Percentiles rank a stretch among this genome's conserved stretches.
Conservation (phyloP, 1,140 invertebrate genomes). For the Helicoverpa armigera region DNA sequence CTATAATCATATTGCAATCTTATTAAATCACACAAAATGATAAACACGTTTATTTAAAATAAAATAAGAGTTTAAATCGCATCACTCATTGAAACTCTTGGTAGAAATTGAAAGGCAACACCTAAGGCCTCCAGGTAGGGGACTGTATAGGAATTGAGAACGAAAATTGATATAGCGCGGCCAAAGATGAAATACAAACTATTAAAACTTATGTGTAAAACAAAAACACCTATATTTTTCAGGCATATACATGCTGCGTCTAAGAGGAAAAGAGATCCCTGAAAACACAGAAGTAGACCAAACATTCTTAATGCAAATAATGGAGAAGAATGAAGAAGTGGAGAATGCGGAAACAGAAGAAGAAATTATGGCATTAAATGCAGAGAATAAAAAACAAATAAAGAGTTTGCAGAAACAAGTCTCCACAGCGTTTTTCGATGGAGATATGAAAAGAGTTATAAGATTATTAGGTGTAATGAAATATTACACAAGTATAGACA, state of each 20-base stretch:
- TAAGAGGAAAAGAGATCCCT: constrained; percentile 89
- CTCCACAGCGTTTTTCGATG: constrained; percentile 88
- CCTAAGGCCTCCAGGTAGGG: too few relatives aligned
- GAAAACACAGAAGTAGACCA: constrained; percentile 91
- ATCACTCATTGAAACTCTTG: too few relatives aligned
- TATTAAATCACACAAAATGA: too few relatives aligned
- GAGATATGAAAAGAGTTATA: constrained; percentile 88
- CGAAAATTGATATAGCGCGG: too few relatives aligned
- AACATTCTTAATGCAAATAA: constrained; percentile 94
- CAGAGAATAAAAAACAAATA: constrained; percentile 88
- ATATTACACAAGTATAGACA: constrained; percentile 93
- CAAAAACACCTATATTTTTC: constrained; percentile 48
- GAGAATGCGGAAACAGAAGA: constrained; percentile 88
- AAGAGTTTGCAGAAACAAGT: constrained; percentile 87
- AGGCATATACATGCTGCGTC: constrained; percentile 90
- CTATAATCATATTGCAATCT: too few relatives aligned
- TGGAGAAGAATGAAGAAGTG: constrained; percentile 95
- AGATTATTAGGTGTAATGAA: constrained; percentile 91
- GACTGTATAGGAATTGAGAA: too few relatives aligned
- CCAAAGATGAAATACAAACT: too few relatives aligned
- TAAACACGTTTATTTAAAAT: too few relatives aligned
- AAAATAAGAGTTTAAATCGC: too few relatives aligned
- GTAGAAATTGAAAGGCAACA: too few relatives aligned
- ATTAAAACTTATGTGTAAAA: too few relatives aligned
- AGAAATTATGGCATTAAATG: constrained; percentile 88